phyloP scores from a whole-genome alignment of 2,797 vertebrate genomes.

The Macroramphosus scolopax region DNA sequence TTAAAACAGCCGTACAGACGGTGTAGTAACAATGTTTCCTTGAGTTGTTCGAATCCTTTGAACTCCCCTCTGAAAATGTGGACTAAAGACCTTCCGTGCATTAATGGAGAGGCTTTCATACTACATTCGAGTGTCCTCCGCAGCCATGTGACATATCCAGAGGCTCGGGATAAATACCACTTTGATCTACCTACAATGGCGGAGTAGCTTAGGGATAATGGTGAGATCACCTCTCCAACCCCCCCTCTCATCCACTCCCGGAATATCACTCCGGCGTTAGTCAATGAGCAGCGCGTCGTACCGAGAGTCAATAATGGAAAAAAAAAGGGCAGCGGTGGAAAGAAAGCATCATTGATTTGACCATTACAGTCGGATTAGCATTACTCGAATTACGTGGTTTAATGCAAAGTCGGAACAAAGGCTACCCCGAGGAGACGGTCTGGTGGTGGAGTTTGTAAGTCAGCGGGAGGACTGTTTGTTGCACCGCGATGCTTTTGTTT shows the following conservation, averaged over 20 bases:
- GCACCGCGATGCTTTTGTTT: slow-evolving; percentile 53
- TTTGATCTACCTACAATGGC: slow-evolving; percentile 65
- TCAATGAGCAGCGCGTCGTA: slow-evolving; percentile 46
- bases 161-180: slow-evolving; percentile 44
- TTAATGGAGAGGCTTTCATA: slow-evolving; percentile 53
- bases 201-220: slow-evolving; percentile 55
- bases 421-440: slow-evolving; percentile 8
- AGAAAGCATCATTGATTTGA: slow-evolving; percentile 38
- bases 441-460: slow-evolving; percentile 26
- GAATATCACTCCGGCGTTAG: slow-evolving; percentile 37
- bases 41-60: slow-evolving; percentile 38
- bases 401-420: slow-evolving; percentile 13
- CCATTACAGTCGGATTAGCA: slow-evolving; percentile 47
- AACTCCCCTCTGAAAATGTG: slow-evolving; percentile 47
- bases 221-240: slow-evolving; percentile 53
- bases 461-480: slow-evolving; percentile 30
- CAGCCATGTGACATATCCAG: slow-evolving; percentile 22
- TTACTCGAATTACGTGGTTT: slow-evolving; percentile 26
- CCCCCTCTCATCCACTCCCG: slow-evolving; percentile 44
- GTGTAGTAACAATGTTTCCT: not conserved
- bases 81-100: slow-evolving; percentile 56
- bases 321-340: slow-evolving; percentile 49
- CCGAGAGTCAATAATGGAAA: slow-evolving; percentile 47
- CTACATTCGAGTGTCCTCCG: slow-evolving; percentile 30
- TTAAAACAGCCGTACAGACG: too few relatives aligned